Evolutionary conservation across 2,888 invertebrate genomes (phyloP).

Genomic region (Ommatoiulus sabulosus): DNA sequence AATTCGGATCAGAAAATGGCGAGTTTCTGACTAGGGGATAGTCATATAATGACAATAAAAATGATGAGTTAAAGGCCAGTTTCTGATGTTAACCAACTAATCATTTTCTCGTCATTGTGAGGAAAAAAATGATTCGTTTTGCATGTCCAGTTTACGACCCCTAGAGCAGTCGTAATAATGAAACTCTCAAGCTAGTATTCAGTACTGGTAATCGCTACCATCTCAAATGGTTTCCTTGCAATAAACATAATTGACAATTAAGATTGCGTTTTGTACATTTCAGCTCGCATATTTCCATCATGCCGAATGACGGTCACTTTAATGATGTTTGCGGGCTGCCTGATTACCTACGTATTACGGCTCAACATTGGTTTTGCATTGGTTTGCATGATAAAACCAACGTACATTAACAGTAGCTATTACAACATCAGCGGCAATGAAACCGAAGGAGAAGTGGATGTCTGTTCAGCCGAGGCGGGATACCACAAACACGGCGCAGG

Average conservation of each 20-base stretch:
- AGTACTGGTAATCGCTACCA: too few species aligned
- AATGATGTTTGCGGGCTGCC: slow-evolving; percentile 57
- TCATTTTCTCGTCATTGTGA: too few species aligned
- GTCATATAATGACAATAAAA: too few species aligned
- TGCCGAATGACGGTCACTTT: slow-evolving; percentile 56
- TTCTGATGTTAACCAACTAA: too few species aligned
- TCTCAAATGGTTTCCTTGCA: not conserved
- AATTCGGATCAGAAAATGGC: too few species aligned
- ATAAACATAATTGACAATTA: not conserved
- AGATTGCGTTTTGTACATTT: slow-evolving; percentile 33
- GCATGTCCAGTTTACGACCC: too few species aligned
- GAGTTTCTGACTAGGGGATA: too few species aligned
- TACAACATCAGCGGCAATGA: not conserved
- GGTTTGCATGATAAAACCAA: slow-evolving; percentile 72
- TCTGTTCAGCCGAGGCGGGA: not conserved
- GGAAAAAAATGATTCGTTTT: too few species aligned
- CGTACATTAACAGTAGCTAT: not conserved
- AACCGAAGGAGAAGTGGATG: slow-evolving; percentile 29
- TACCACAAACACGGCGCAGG: not conserved
- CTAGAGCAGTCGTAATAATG: too few species aligned
- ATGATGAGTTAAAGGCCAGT: too few species aligned
- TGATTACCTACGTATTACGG: slow-evolving; percentile 65
- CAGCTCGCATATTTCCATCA: slow-evolving; percentile 57
- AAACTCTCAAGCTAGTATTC: too few species aligned
- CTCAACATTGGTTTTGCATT: slow-evolving; percentile 72